Percentiles rank a stretch among this genome's conserved stretches.
These are phyloP conservation scores for Myopa testacea DNA, from an alignment of 2,888 invertebrate genomes.

Conservation along the genomic window DNA sequence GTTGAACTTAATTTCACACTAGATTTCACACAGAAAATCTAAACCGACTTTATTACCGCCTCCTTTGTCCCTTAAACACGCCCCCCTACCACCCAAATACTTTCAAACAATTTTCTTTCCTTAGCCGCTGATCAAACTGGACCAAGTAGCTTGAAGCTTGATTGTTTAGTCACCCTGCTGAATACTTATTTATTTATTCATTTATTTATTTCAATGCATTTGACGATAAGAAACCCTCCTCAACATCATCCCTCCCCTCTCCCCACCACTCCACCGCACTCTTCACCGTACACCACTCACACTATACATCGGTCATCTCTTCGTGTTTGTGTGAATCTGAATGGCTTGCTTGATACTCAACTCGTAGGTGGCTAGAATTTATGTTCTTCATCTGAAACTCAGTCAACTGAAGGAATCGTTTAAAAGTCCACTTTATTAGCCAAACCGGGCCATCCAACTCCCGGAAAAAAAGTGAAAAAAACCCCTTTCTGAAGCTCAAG, in stretches of 20 bases:
- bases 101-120: not conserved
- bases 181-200: too few species aligned
- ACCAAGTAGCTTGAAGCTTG: not conserved
- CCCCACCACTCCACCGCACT: too few species aligned
- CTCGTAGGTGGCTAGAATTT: not conserved
- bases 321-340: not conserved
- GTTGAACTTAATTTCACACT: constrained; percentile 33
- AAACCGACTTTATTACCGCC: not conserved
- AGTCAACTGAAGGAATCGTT: constrained; percentile 33
- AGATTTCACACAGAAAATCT: constrained; percentile 32
- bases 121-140: not conserved
- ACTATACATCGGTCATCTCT: not conserved
- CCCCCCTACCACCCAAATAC: not conserved
- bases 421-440: constrained; percentile 33
- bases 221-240: not conserved
- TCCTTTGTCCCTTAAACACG: not conserved
- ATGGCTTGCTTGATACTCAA: not conserved
- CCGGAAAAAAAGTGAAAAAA: too few species aligned
- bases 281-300: not conserved
- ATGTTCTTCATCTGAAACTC: not conserved
- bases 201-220: not conserved
- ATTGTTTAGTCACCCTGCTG: not conserved
- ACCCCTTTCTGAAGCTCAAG: too few species aligned
- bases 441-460: not conserved
- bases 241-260: not conserved